phyloP scores from a whole-genome alignment of 2,888 invertebrate genomes.

The Stomorhina lunata region DNA sequence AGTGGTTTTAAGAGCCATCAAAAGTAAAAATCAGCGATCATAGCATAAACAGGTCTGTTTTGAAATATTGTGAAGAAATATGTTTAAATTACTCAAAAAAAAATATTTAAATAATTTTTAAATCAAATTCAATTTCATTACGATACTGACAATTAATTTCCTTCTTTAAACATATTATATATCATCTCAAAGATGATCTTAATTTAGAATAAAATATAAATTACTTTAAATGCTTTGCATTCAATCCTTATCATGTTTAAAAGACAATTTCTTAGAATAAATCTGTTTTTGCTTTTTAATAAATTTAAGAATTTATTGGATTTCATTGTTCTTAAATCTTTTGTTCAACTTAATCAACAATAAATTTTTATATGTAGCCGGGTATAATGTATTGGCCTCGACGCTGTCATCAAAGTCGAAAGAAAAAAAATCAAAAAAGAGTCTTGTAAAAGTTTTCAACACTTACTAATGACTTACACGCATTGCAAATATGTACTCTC shows the following conservation, averaged over 20 bases:
- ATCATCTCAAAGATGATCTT: too few species aligned
- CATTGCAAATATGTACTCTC: not conserved
- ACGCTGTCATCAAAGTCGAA: slow-evolving; percentile 23
- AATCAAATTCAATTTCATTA: too few species aligned
- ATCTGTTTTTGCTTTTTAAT: slow-evolving; percentile 5
- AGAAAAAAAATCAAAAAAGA: slow-evolving; percentile 14
- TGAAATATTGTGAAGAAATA: too few species aligned
- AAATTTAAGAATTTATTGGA: too few species aligned
- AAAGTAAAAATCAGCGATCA: too few species aligned
- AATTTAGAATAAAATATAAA: slow-evolving; percentile 9
- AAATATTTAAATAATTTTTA: too few species aligned
- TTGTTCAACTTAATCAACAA: not conserved
- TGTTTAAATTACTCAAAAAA: too few species aligned
- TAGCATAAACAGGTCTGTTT: too few species aligned
- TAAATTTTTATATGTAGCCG: not conserved
- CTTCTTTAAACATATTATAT: too few species aligned
- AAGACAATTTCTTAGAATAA: slow-evolving; percentile 15
- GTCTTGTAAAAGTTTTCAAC: not conserved
- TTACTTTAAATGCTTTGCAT: not conserved
- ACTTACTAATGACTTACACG: not conserved
- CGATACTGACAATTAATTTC: too few species aligned
- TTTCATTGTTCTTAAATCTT: slow-evolving; percentile 17
- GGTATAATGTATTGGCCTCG: not conserved
- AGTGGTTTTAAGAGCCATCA: too few species aligned
- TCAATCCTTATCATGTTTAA: not conserved